Conservation (phyloP, 2,888 invertebrate species). For the Lysandra coridon region DNA sequence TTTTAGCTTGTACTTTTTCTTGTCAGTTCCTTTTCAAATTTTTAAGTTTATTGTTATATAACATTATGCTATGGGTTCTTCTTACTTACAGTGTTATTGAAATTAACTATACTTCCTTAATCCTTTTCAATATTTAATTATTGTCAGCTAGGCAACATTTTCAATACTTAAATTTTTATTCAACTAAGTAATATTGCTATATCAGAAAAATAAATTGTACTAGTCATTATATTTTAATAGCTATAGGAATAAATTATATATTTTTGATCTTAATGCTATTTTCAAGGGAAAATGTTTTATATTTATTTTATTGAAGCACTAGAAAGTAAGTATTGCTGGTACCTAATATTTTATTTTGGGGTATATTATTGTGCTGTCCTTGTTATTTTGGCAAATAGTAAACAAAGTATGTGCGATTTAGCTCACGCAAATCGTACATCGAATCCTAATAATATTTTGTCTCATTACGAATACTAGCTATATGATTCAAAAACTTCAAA, state of each 20-base stretch:
- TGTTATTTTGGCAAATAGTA: background rate
- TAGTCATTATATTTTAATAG: conserved; percentile 28
- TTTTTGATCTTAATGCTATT: conserved; percentile 1
- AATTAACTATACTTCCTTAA: background rate
- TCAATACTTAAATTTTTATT: background rate
- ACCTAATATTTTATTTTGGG: background rate
- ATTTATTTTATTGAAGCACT: background rate
- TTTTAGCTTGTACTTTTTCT: background rate
- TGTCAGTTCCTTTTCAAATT: background rate
- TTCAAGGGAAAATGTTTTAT: background rate
- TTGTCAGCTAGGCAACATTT: too few species aligned
- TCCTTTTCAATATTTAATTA: background rate
- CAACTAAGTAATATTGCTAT: background rate
- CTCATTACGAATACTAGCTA: too few species aligned
- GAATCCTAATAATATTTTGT: too few species aligned
- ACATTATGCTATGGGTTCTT: background rate
- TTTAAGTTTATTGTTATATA: background rate
- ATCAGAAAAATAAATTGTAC: conserved; percentile 10
- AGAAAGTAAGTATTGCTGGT: background rate
- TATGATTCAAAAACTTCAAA: too few species aligned
- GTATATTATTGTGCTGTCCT: background rate
- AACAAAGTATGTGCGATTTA: too few species aligned
- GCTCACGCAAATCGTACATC: too few species aligned
- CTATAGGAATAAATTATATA: background rate
- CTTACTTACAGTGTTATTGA: background rate